Conservation (phyloP, 2,888 invertebrate species). For the Ophioninae sp. region DNA sequence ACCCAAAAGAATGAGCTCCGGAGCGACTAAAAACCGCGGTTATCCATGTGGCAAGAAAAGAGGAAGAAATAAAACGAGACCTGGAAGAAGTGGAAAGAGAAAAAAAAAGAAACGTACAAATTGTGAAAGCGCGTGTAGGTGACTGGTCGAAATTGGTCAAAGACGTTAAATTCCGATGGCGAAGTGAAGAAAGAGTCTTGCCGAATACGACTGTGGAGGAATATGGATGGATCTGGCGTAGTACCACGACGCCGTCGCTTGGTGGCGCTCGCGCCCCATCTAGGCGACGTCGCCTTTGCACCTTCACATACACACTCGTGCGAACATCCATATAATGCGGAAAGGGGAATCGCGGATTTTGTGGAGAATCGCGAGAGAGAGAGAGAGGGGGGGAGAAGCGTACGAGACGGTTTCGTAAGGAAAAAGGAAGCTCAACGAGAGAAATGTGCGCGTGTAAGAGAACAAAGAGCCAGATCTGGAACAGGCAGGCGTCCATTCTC, state of each 20-base stretch:
- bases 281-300: slow-evolving; percentile 29
- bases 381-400: slow-evolving; percentile 23
- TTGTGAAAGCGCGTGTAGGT: slow-evolving; percentile 18
- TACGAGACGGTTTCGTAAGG: slow-evolving; percentile 32
- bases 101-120: slow-evolving; percentile 18
- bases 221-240: slow-evolving; percentile 29
- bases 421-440: slow-evolving; percentile 50
- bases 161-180: slow-evolving; percentile 57
- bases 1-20: slow-evolving; percentile 59
- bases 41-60: slow-evolving; percentile 51
- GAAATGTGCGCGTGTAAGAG: slow-evolving; percentile 58
- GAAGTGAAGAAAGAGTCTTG: slow-evolving; percentile 35
- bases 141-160: slow-evolving; percentile 53
- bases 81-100: neutral
- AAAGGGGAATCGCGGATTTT: slow-evolving; percentile 47
- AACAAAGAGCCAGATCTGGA: slow-evolving; percentile 64
- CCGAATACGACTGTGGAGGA: neutral
- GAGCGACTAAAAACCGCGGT: slow-evolving; percentile 58
- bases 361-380: slow-evolving; percentile 38
- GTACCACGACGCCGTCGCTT: slow-evolving; percentile 41
- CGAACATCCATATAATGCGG: slow-evolving; percentile 3
- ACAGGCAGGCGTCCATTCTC: slow-evolving; percentile 64
- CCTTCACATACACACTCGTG: slow-evolving; percentile 1
- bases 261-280: slow-evolving; percentile 31
- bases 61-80: slow-evolving; percentile 6